phyloP scores from a whole-genome alignment of 2,113 vertebrate genomes.

The Pelodiscus sinensis region DNA sequence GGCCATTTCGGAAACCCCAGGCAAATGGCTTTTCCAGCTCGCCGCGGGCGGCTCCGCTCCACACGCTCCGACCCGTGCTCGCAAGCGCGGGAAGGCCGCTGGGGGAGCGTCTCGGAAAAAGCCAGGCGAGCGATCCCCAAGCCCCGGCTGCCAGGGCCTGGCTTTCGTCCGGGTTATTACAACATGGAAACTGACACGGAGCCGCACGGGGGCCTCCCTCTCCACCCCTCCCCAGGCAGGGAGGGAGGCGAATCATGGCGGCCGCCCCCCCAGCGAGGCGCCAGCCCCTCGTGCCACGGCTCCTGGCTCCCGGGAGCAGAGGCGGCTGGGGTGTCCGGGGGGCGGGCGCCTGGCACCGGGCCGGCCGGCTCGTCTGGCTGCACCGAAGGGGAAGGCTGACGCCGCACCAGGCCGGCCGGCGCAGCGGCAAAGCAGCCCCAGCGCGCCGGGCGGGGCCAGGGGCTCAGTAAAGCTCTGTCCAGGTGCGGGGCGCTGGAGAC shows the following conservation, averaged over 20 bases:
- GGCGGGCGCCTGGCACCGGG: slow-evolving; percentile 7
- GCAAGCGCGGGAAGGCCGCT: not conserved
- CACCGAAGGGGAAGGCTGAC: not conserved
- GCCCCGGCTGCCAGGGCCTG: not conserved
- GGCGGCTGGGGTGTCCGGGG: not conserved
- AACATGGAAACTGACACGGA: slow-evolving; percentile 61
- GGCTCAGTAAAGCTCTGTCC: slow-evolving; percentile 70
- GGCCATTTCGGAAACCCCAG: not conserved
- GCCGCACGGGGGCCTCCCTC: not conserved
- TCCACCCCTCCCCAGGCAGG: slow-evolving; percentile 21
- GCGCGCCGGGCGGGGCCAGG: slow-evolving; percentile 4
- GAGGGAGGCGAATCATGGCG: slow-evolving; percentile 36
- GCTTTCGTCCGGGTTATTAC: slow-evolving; percentile 29
- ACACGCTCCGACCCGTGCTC: not conserved
- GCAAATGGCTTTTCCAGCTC: not conserved
- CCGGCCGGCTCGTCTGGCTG: not conserved
- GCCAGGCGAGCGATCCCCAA: not conserved
- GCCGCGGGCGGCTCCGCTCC: not conserved
- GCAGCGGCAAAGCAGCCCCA: slow-evolving; percentile 59
- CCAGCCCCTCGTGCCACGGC: slow-evolving; percentile 63
- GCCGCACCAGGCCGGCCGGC: not conserved
- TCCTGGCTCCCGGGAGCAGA: not conserved
- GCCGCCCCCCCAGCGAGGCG: slow-evolving; percentile 25
- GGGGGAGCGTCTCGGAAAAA: not conserved
- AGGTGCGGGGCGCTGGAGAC: slow-evolving; percentile 62